phyloP scores from a whole-genome alignment of 1,140 invertebrate species.

The Amphibalanus amphitrite region DNA sequence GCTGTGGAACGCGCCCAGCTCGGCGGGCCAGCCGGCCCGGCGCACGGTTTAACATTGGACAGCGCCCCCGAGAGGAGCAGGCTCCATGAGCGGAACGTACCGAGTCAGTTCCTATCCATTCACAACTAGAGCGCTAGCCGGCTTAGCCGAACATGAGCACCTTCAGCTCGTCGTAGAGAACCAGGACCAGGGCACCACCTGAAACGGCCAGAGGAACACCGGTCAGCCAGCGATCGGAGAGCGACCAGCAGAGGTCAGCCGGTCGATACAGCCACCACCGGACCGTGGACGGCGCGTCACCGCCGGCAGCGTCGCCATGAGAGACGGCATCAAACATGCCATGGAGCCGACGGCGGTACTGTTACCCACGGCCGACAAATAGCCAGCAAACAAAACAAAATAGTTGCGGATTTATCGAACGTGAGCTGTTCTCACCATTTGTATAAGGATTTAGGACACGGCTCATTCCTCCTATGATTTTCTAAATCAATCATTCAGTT shows the following conservation, averaged over 20 bases:
- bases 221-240: background rate
- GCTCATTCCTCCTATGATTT: too few relatives aligned
- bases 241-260: background rate
- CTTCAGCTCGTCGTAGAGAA: conserved; percentile 60
- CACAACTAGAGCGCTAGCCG: background rate
- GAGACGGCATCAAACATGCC: background rate
- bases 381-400: too few relatives aligned
- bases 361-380: background rate
- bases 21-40: too few relatives aligned
- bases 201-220: background rate
- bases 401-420: too few relatives aligned
- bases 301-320: too few relatives aligned
- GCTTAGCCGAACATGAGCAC: conserved; percentile 31
- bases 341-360: too few relatives aligned
- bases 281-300: too few relatives aligned
- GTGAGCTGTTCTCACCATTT: too few relatives aligned
- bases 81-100: background rate
- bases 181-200: conserved; percentile 52
- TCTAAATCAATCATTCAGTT: too few relatives aligned
- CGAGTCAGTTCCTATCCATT: background rate
- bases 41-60: background rate
- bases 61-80: background rate
- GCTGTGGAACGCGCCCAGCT: too few relatives aligned
- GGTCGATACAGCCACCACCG: background rate
- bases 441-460: too few relatives aligned